These are phyloP conservation scores for Microtus pennsylvanicus DNA, from an alignment of 2,113 vertebrate species.

Conservation along the genomic window DNA sequence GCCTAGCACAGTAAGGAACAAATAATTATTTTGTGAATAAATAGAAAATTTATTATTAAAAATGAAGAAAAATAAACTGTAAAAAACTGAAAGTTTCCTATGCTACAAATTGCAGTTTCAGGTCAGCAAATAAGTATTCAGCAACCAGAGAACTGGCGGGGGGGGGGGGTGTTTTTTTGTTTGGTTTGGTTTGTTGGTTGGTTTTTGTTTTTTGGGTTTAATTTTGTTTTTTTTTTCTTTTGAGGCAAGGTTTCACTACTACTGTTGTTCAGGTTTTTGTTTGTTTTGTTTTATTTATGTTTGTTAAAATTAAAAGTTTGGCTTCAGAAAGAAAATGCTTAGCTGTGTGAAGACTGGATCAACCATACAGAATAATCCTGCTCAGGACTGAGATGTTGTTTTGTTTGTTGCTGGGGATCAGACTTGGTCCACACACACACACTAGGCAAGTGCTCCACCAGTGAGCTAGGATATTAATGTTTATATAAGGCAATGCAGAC, in stretches of 20 bases:
- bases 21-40: conserved; percentile 25
- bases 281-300: background rate
- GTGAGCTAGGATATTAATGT: background rate
- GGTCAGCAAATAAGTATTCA: background rate
- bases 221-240: background rate
- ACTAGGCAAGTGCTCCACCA: background rate
- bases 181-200: background rate
- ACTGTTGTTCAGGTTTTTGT: background rate
- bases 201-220: too few species aligned
- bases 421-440: background rate
- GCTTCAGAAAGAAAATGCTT: background rate
- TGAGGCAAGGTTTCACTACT: background rate
- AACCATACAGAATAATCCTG: background rate
- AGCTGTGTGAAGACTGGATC: background rate
- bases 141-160: background rate
- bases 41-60: background rate
- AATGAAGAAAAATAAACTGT: background rate
- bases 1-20: background rate
- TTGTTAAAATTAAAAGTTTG: background rate
- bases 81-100: conserved; percentile 32
- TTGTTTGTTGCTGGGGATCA: background rate
- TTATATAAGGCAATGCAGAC: background rate
- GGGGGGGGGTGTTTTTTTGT: too few species aligned
- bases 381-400: background rate
- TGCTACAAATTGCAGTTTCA: background rate